Percentiles rank a stretch among this genome's conserved stretches.
phyloP scores from a whole-genome alignment of 64 coral and sea anemone species.

The Montipora efflorescens region DNA sequence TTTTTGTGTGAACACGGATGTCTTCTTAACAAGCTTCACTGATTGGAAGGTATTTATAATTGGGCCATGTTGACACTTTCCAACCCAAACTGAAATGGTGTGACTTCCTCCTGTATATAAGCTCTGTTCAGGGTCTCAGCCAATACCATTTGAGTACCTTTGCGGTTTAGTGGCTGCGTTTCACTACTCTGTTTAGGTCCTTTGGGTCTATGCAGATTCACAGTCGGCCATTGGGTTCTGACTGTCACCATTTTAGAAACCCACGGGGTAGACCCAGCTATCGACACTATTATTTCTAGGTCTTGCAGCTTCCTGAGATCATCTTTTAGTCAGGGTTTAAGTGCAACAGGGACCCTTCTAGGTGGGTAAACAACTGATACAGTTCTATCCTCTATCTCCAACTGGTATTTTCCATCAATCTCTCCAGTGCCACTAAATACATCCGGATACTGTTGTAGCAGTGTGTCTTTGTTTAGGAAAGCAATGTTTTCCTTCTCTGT shows the following conservation, averaged over 20 bases:
- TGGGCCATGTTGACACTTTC: too few relatives aligned
- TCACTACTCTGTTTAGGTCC: constrained; percentile 32
- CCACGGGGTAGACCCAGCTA: constrained; percentile 17
- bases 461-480: neutral
- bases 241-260: constrained; percentile 15
- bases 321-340: neutral
- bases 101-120: neutral
- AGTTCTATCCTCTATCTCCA: neutral
- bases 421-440: constrained; percentile 39
- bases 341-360: constrained; percentile 21
- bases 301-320: constrained; percentile 1
- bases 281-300: neutral
- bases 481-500: neutral
- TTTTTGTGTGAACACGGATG: neutral
- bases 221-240: neutral
- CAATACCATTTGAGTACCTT: neutral
- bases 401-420: neutral
- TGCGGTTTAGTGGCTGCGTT: constrained; percentile 21
- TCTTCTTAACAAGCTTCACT: too few relatives aligned
- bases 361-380: constrained; percentile 10
- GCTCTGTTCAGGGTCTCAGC: constrained; percentile 2
- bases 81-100: too few relatives aligned
- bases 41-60: too few relatives aligned
- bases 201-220: constrained; percentile 43
- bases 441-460: constrained; percentile 9